Conservation (phyloP, 2,888 invertebrate species). For the Catocala fraxini region DNA sequence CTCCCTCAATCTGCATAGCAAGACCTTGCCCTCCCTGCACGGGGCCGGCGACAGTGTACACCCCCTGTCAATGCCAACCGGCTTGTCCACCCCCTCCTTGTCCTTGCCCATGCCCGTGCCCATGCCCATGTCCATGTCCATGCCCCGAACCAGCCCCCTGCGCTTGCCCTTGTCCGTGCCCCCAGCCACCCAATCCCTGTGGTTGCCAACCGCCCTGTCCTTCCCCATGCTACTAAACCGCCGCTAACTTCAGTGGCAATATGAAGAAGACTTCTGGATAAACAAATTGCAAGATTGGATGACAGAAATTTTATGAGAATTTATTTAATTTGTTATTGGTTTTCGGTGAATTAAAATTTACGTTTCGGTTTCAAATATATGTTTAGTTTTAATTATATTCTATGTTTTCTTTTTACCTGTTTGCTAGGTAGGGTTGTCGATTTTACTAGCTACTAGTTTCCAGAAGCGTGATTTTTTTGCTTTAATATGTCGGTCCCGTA, state of each 20-base stretch:
- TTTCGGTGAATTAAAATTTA: conserved; percentile 39
- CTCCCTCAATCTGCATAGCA: conserved; percentile 59
- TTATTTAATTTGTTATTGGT: conserved; percentile 6
- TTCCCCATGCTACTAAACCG: no score
- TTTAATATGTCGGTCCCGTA: no score
- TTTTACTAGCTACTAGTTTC: no score
- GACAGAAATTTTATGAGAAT: not conserved
- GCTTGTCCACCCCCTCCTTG: conserved; percentile 29
- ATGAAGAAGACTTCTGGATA: not conserved
- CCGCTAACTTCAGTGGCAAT: not conserved
- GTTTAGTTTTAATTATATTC: conserved; percentile 14
- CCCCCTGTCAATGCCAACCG: conserved; percentile 47
- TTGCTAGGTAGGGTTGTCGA: not conserved
- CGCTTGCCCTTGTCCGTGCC: conserved; percentile 1
- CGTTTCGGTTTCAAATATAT: conserved; percentile 36
- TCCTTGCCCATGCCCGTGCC: conserved; percentile 25
- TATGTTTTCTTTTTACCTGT: conserved; percentile 4
- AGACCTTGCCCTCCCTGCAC: conserved; percentile 59
- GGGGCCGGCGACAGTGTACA: conserved; percentile 60
- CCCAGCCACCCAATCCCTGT: conserved; percentile 2
- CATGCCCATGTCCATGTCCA: not conserved
- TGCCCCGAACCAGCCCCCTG: conserved; percentile 6
- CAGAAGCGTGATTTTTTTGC: no score
- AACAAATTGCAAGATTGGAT: not conserved
- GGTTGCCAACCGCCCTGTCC: not conserved